Percentiles rank a stretch among this genome's conserved stretches.
phyloP scores from a whole-genome alignment of 2,888 invertebrate genomes.

The Operophtera brumata region DNA sequence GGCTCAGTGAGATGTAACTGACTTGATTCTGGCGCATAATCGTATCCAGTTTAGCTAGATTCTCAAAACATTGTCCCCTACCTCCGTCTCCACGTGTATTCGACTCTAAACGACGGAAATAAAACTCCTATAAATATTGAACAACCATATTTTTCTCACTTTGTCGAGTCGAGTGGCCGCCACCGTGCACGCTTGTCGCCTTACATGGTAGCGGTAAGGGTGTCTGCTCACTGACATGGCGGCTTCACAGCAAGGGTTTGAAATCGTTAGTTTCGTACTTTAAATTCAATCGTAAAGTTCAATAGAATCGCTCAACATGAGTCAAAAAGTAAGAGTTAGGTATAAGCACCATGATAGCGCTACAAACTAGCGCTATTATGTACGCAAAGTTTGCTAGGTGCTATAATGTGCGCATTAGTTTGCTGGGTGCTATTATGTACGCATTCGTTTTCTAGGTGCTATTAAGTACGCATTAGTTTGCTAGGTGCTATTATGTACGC shows the following conservation, averaged over 20 bases:
- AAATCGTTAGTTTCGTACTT: constrained; percentile 11
- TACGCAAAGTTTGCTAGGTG: too few relatives aligned
- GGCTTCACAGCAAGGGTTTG: not conserved
- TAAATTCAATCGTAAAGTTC: constrained; percentile 9
- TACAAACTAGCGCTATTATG: too few relatives aligned
- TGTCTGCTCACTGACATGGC: constrained; percentile 13
- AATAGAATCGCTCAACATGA: not conserved
- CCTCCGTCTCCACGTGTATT: constrained; percentile 55
- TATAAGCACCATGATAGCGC: too few relatives aligned
- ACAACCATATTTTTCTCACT: constrained; percentile 79
- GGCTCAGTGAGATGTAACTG: too few relatives aligned
- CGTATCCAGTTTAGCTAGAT: constrained; percentile 43
- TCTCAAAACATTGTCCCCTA: constrained; percentile 44
- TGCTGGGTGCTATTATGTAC: too few relatives aligned
- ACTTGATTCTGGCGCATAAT: too few relatives aligned
- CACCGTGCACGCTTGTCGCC: constrained; percentile 42
- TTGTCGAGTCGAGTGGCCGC: constrained; percentile 65
- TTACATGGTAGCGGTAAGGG: constrained; percentile 40
- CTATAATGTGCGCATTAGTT: too few relatives aligned
- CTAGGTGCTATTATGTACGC: too few relatives aligned
- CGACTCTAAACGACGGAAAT: constrained; percentile 75
- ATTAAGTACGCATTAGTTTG: too few relatives aligned
- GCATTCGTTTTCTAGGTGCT: too few relatives aligned
- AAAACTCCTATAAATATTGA: constrained; percentile 80
- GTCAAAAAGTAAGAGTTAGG: too few relatives aligned